Percentiles rank a stretch among this genome's conserved stretches.
Conservation (phyloP, 1,140 invertebrate genomes). For the Pteromalus puparum region DNA sequence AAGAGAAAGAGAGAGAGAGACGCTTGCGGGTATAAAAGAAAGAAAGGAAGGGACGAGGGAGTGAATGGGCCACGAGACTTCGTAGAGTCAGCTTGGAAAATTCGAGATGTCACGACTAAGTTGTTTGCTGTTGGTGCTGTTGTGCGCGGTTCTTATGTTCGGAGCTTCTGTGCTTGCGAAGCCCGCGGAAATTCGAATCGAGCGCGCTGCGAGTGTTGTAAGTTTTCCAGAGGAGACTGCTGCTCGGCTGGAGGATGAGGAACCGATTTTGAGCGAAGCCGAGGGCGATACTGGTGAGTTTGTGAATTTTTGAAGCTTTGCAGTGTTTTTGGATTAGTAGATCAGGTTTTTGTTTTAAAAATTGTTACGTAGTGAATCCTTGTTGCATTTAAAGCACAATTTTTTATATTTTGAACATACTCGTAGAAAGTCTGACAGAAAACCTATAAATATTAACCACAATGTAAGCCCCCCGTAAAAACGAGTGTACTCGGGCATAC, state of each 20-base stretch:
- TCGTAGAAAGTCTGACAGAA: not conserved
- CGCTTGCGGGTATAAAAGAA: not conserved
- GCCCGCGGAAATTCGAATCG: not conserved
- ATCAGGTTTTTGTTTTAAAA: too few relatives aligned
- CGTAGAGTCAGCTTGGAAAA: not conserved
- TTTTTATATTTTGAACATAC: too few relatives aligned
- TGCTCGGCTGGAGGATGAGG: too few relatives aligned
- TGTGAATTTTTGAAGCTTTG: not conserved
- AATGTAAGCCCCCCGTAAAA: not conserved
- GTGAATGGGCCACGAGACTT: not conserved
- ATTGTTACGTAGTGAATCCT: too few relatives aligned
- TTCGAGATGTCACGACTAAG: not conserved
- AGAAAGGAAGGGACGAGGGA: not conserved
- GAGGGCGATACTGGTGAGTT: not conserved
- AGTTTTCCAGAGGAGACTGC: not conserved
- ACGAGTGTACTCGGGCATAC: not conserved
- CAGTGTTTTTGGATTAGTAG: too few relatives aligned
- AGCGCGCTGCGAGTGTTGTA: not conserved
- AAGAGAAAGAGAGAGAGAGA: not conserved
- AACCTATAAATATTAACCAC: not conserved
- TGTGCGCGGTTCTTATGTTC: not conserved
- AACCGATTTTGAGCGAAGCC: not conserved
- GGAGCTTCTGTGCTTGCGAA: not conserved
- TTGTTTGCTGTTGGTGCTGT: not conserved
- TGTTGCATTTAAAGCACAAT: too few relatives aligned